Evolutionary conservation across 2,797 vertebrate genomes (phyloP).

Genomic region (Mormyrus proboscirostris): DNA sequence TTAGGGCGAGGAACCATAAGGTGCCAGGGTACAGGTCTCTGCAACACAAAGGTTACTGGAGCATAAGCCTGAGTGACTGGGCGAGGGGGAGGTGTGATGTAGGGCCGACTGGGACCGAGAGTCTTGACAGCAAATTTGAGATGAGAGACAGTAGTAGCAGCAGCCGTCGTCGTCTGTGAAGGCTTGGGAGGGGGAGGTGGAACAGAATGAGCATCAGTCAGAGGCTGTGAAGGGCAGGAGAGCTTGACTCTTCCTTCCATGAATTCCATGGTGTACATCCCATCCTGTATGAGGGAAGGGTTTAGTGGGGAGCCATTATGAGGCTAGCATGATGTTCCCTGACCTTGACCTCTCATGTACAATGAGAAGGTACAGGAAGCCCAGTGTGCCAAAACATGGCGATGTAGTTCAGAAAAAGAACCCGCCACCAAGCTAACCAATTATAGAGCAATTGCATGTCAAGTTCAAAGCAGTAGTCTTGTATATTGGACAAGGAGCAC

Average conservation of each 20-base stretch:
- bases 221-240: slow-evolving; percentile 48
- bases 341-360: background rate
- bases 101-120: background rate
- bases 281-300: slow-evolving; percentile 47
- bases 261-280: slow-evolving; percentile 52
- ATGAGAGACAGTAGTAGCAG: background rate
- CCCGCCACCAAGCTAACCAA: background rate
- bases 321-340: background rate
- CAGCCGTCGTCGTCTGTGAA: too few species aligned
- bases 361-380: background rate
- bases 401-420: background rate
- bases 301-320: background rate
- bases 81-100: background rate
- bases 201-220: background rate
- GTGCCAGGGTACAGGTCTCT: background rate
- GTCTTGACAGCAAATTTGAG: background rate
- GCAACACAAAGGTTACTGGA: background rate
- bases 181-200: background rate
- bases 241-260: slow-evolving; percentile 41
- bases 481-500: background rate
- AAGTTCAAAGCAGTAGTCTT: background rate
- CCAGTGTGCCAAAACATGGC: background rate
- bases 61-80: background rate
- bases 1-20: background rate
- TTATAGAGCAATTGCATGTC: background rate